A percentile compares a stretch with the other conserved stretches of the same genome.
Evolutionary conservation across 1,140 invertebrate genomes (phyloP).

Genomic region (Eriocheir sinensis): DNA sequence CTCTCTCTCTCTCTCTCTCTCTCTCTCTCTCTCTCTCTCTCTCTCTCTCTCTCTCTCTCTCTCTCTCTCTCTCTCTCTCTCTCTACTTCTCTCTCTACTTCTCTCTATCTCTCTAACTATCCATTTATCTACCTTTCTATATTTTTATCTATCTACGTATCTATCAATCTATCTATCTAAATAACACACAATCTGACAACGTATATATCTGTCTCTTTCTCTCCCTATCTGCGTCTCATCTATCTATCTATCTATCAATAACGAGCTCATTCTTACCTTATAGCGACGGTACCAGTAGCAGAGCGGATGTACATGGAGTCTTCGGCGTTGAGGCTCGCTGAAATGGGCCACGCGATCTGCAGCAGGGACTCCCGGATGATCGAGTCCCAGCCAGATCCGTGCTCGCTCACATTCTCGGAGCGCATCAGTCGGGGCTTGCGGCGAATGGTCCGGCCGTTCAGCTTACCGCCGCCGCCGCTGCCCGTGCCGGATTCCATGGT

Average conservation of each 20-base stretch:
- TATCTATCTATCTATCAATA: too few species aligned
- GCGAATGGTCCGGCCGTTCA: slow-evolving; percentile 57
- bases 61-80: too few species aligned
- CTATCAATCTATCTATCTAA: too few species aligned
- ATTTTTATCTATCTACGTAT: too few species aligned
- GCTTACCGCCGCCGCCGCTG: too few species aligned
- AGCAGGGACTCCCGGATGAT: slow-evolving; percentile 71
- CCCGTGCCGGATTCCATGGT: slow-evolving; percentile 16
- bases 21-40: slow-evolving; percentile 44
- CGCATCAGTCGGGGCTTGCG: slow-evolving; percentile 63
- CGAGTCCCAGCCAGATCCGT: slow-evolving; percentile 64
- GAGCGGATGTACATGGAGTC: slow-evolving; percentile 66
- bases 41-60: slow-evolving; percentile 30
- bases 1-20: slow-evolving; percentile 46
- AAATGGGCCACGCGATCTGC: slow-evolving; percentile 73
- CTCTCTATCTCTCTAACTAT: too few species aligned
- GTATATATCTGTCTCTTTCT: too few species aligned
- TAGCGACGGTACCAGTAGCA: not conserved
- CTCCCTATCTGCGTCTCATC: too few species aligned
- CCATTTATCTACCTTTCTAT: too few species aligned
- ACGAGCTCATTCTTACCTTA: too few species aligned
- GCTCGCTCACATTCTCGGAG: slow-evolving; percentile 68
- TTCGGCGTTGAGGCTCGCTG: slow-evolving; percentile 67
- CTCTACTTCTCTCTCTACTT: too few species aligned
- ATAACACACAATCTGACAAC: too few species aligned